phyloP scores from a whole-genome alignment of 2,888 invertebrate genomes.

The Platycheirus albimanus region DNA sequence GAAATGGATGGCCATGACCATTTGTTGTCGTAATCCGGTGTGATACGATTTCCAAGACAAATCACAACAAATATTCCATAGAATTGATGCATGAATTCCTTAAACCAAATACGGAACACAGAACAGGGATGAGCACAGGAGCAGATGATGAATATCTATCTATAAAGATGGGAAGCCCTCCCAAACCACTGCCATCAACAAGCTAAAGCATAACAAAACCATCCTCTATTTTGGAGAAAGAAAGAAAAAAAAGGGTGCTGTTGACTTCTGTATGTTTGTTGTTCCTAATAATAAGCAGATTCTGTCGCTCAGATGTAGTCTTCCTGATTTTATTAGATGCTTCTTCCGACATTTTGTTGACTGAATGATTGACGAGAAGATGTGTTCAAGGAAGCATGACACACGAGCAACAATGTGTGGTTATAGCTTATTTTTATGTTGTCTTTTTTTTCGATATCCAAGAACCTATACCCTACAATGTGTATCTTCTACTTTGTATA shows the following conservation, averaged over 20 bases:
- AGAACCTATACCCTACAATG: no score
- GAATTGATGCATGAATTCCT: conserved; percentile 41
- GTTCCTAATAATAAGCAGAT: conserved; percentile 46
- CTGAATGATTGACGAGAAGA: conserved; percentile 65
- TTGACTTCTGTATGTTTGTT: conserved; percentile 69
- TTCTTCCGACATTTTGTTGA: conserved; percentile 70
- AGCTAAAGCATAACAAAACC: background rate
- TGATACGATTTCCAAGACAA: conserved; percentile 58
- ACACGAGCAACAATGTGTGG: conserved; percentile 30
- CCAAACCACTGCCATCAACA: conserved; percentile 29
- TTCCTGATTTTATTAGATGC: conserved; percentile 69
- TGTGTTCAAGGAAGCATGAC: conserved; percentile 31
- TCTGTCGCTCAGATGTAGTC: conserved; percentile 59
- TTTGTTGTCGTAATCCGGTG: conserved; percentile 67
- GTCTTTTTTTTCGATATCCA: background rate
- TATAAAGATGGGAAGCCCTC: background rate
- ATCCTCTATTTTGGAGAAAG: conserved; percentile 32
- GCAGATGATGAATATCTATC: conserved; percentile 57
- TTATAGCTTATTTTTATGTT: conserved; percentile 17
- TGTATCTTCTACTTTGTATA: background rate
- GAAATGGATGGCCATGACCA: conserved; percentile 65
- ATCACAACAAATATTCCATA: conserved; percentile 66
- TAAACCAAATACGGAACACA: background rate
- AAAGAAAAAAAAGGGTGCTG: conserved; percentile 47
- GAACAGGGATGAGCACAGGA: background rate